A percentile compares a stretch with the other conserved stretches of the same genome.
phyloP scores from a whole-genome alignment of 2,113 vertebrate species.

The Chaetodon trifascialis region DNA sequence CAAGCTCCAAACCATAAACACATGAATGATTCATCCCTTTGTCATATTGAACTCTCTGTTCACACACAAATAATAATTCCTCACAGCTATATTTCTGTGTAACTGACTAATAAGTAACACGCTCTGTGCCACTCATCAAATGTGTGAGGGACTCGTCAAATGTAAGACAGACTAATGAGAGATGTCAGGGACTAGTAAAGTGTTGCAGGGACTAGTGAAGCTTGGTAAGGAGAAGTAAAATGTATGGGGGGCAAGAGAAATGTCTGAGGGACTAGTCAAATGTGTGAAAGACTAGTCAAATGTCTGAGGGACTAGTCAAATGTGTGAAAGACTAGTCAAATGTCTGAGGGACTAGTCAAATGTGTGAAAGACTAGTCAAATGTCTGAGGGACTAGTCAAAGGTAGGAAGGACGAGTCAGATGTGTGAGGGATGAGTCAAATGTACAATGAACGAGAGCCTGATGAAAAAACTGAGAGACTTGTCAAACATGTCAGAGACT shows the following conservation, averaged over 20 bases:
- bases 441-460: too few relatives aligned
- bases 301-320: too few relatives aligned
- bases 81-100: background rate
- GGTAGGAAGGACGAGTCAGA: background rate
- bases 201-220: background rate
- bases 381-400: too few relatives aligned
- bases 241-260: background rate
- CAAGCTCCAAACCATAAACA: background rate
- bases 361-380: background rate
- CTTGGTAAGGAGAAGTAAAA: background rate
- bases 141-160: background rate
- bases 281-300: background rate
- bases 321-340: background rate
- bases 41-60: background rate
- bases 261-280: background rate
- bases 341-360: background rate
- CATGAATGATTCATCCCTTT: conserved; percentile 2
- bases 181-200: too few relatives aligned
- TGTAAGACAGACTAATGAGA: background rate
- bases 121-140: background rate
- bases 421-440: background rate
- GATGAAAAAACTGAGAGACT: background rate
- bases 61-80: background rate
- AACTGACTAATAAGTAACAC: background rate
- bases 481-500: background rate